Evolutionary conservation across 2,113 vertebrate genomes (phyloP).

Genomic region (Alexandromys fortis): DNA sequence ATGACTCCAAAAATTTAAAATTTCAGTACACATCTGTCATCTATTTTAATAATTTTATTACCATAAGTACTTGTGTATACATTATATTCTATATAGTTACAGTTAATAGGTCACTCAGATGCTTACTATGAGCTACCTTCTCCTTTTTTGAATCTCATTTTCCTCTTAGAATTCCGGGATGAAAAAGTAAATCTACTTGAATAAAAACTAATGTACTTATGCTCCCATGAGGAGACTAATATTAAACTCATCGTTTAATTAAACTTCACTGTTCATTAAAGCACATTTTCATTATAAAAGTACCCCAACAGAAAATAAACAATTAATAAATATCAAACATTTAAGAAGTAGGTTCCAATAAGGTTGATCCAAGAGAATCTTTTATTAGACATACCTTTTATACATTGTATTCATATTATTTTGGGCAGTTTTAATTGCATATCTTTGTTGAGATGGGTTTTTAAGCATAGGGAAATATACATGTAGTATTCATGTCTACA

Average conservation of each 20-base stretch:
- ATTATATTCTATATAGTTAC: not conserved
- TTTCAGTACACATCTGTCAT: not conserved
- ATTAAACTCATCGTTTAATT: slow-evolving; percentile 32
- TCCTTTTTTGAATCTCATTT: not conserved
- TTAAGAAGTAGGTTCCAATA: not conserved
- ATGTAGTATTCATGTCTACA: not conserved
- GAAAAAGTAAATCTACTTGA: not conserved
- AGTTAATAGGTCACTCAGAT: not conserved
- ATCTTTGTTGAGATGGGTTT: not conserved
- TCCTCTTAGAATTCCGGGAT: not conserved
- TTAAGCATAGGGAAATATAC: not conserved
- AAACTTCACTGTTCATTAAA: slow-evolving; percentile 32
- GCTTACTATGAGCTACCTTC: not conserved
- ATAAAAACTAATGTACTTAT: slow-evolving; percentile 27
- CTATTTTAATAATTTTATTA: slow-evolving; percentile 18
- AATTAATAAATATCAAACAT: slow-evolving; percentile 6
- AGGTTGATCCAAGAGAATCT: not conserved
- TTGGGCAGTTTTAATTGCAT: not conserved
- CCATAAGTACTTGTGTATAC: not conserved
- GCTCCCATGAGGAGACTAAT: not conserved
- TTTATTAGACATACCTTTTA: not conserved
- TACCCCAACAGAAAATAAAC: not conserved
- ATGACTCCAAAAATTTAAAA: not conserved
- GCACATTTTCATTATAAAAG: slow-evolving; percentile 6
- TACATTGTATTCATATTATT: not conserved